Base-by-base conservation (phyloP, 2,113 vertebrate genomes). In the Coptodon rendalli region DNA sequence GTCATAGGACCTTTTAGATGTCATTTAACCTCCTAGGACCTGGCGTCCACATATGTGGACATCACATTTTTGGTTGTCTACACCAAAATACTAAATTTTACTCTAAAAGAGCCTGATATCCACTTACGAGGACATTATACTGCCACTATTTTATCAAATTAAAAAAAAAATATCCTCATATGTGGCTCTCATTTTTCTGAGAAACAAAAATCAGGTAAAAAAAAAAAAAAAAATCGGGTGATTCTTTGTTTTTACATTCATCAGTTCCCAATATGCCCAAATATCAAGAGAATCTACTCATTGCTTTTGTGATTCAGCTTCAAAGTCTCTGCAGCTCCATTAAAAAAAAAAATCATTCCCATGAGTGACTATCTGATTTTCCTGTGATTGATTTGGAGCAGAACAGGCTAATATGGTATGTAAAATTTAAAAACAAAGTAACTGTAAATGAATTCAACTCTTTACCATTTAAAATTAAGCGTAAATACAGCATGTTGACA, bases 311-410 rank as follows among this genome's bases (percentile, higher is more conserved):
- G 84, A 57, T 82, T 90, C 78, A 45, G 83, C 85, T 91, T 88
- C 87, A 92, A 92, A 93, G 84, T 86, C 85, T 85, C 82, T 43
- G 86, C 78, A 73, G 87, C 79, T 82, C 13, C 87, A 17, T 91
- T 61, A 1, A 4, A 31, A 61, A 34, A 34, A 4, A n/a, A 34
- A 89, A 89, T 61, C 89, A 86, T 82, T 86, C 71, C 79, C 83
- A 87, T 90, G 94, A 93, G 95, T 95, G 53, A 66, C 93, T 90
- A 94, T 95, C 92, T 91, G 92, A 93, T 95, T 94, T 89, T 91
- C 57, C 34, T 34, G 38, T 68, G 88, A 92, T 94, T 88, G 94
- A 94, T 80, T 92, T 48, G 57, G 89, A 40, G 76, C 40, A 53
- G 81, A 52, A 87, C 83, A 84, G 10, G 71, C 4, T 50, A 50